Percentiles rank a stretch among this genome's conserved stretches.
Evolutionary conservation across 2,888 invertebrate species (phyloP).

Genomic region (Philonicus albiceps): DNA sequence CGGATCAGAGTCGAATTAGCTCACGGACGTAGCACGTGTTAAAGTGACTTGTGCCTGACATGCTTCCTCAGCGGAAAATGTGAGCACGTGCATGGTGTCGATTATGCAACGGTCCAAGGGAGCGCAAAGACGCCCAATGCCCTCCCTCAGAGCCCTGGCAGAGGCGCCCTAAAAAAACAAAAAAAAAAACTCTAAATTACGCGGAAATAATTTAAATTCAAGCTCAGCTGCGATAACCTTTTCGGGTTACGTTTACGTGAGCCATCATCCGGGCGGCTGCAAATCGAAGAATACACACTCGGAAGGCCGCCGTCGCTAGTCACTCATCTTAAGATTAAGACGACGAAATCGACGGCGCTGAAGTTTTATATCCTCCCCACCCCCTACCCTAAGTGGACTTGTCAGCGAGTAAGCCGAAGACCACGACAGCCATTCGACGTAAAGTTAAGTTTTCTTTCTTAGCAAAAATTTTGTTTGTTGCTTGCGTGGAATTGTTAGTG

Average conservation of each 20-base stretch:
- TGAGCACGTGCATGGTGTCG: background rate
- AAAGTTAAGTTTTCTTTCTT: background rate
- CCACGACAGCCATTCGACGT: background rate
- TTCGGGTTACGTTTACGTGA: background rate
- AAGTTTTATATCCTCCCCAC: background rate
- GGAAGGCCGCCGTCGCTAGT: background rate
- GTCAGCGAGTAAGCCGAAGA: background rate
- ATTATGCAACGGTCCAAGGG: background rate
- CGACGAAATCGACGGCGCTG: background rate
- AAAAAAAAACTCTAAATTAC: background rate
- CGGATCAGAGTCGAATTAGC: background rate
- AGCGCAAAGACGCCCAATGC: background rate
- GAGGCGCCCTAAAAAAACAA: no score
- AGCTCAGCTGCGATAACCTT: background rate
- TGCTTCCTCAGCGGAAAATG: background rate
- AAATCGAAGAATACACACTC: background rate
- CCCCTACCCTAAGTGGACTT: background rate
- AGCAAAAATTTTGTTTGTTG: background rate
- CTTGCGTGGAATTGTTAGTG: no score
- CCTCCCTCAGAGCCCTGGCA: background rate
- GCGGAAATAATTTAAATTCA: background rate
- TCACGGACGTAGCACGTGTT: background rate
- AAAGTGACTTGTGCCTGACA: background rate
- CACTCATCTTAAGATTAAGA: background rate
- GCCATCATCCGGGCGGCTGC: background rate